Evolutionary conservation across 2,797 vertebrate genomes (phyloP).

Genomic region (Florisuga fusca): DNA sequence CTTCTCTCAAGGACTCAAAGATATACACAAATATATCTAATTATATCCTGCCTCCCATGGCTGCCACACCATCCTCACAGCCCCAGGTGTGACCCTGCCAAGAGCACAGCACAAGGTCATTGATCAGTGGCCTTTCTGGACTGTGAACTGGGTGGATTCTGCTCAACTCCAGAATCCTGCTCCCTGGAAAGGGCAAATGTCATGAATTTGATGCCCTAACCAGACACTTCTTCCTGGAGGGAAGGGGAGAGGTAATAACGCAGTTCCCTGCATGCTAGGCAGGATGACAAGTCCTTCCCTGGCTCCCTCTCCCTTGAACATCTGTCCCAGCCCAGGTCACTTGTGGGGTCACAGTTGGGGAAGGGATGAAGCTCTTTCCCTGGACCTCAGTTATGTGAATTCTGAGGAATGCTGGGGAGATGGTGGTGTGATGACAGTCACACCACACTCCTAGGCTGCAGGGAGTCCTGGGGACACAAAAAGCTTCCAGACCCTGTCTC

Average conservation of each 20-base stretch:
- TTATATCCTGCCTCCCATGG: slow-evolving; percentile 51
- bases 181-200: background rate
- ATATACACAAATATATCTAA: slow-evolving; percentile 61
- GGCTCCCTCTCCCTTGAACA: background rate
- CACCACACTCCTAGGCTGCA: background rate
- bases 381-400: background rate
- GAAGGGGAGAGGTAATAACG: background rate
- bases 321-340: background rate
- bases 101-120: background rate
- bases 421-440: background rate
- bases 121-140: background rate
- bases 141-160: background rate
- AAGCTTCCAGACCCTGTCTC: background rate
- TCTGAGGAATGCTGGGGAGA: fast-evolving
- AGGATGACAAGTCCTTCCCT: background rate
- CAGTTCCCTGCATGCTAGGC: background rate
- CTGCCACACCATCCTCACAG: slow-evolving; percentile 16
- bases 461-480: background rate
- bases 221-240: background rate
- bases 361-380: background rate
- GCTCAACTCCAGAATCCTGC: background rate
- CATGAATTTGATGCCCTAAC: background rate
- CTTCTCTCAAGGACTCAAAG: slow-evolving; percentile 58
- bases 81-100: slow-evolving; percentile 13
- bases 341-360: background rate